Conservation (phyloP, 2,888 invertebrate genomes). For the Limnephilus lunatus region DNA sequence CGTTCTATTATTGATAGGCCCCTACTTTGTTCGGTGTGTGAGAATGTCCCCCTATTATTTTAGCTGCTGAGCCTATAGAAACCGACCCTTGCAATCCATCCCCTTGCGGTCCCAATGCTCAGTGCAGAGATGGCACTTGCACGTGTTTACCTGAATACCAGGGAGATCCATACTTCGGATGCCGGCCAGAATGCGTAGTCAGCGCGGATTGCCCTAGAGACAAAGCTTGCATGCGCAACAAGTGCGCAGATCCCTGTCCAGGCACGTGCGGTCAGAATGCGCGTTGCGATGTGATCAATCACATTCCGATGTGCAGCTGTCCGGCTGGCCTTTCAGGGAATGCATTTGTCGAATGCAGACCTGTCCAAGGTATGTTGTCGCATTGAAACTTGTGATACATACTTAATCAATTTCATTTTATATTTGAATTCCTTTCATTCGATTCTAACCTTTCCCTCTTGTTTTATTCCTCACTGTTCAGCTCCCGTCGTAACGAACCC, state of each 20-base stretch:
- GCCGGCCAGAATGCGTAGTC: slow-evolving; percentile 86
- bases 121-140: slow-evolving; percentile 83
- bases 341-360: slow-evolving; percentile 82
- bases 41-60: slow-evolving; percentile 66
- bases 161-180: slow-evolving; percentile 87
- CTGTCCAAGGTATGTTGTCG: slow-evolving; percentile 72
- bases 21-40: neutral
- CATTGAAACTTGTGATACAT: neutral
- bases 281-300: slow-evolving; percentile 80
- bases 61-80: slow-evolving; percentile 70
- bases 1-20: neutral
- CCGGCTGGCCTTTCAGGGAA: slow-evolving; percentile 85
- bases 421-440: neutral
- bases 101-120: slow-evolving; percentile 86
- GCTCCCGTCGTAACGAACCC: slow-evolving; percentile 77
- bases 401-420: neutral
- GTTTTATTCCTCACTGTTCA: slow-evolving; percentile 64
- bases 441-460: slow-evolving; percentile 12
- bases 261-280: slow-evolving; percentile 82
- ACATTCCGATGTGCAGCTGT: slow-evolving; percentile 87
- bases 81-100: slow-evolving; percentile 82
- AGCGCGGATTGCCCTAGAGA: slow-evolving; percentile 85
- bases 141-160: slow-evolving; percentile 84
- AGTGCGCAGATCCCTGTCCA: slow-evolving; percentile 82
- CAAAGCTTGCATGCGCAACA: slow-evolving; percentile 84